Percentiles rank a stretch among this genome's conserved stretches.
Conservation (phyloP, 2,113 vertebrate genomes). For the Phainopepla nitens region DNA sequence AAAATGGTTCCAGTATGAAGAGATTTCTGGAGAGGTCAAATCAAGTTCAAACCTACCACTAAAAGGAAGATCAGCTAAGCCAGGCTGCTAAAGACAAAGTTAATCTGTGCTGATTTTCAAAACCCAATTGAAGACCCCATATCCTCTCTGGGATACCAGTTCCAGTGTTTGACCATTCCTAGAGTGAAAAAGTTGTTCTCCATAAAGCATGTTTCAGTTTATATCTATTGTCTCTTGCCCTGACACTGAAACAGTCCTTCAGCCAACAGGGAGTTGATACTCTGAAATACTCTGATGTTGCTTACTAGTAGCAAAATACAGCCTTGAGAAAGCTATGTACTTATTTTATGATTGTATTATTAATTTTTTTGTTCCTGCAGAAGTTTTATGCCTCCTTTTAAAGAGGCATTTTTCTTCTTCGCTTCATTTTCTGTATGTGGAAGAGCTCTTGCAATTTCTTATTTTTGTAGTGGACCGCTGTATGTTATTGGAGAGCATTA, state of each 20-base stretch:
- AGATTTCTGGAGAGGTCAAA: not conserved
- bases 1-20: not conserved
- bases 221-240: not conserved
- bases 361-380: not conserved
- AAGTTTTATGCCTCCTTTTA: not conserved
- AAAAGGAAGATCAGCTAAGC: not conserved
- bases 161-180: not conserved
- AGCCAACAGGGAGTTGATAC: not conserved
- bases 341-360: not conserved
- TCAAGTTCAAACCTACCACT: not conserved
- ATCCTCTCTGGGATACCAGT: not conserved
- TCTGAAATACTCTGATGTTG: not conserved
- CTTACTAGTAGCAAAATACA: not conserved
- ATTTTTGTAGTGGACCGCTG: not conserved
- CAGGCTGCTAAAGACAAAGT: not conserved
- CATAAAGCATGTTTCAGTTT: not conserved
- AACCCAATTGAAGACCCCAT: not conserved
- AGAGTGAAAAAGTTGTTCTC: not conserved
- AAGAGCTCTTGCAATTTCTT: not conserved
- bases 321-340: not conserved
- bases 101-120: not conserved
- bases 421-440: not conserved
- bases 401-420: not conserved
- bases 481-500: not conserved
- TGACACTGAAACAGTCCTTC: not conserved